These are phyloP conservation scores for Apostichopus californicus DNA, from an alignment of 35 echinoderm and acorn worm species.

Conservation along the genomic window DNA sequence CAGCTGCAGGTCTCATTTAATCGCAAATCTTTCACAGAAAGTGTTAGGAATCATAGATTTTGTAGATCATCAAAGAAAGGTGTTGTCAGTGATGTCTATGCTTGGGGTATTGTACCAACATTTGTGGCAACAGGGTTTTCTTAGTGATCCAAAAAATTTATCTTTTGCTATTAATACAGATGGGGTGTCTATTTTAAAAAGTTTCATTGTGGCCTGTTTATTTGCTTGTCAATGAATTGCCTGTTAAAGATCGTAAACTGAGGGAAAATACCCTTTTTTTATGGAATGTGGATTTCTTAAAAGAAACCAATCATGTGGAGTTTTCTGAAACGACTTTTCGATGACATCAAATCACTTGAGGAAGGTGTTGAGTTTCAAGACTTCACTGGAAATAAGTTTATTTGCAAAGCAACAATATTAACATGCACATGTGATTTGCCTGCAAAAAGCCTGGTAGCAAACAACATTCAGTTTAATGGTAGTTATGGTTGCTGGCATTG, in stretches of 20 bases:
- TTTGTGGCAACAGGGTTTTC: constrained; percentile 37
- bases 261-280: constrained; percentile 52
- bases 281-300: constrained; percentile 52
- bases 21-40: background rate
- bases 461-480: constrained; percentile 57
- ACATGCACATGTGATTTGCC: constrained; percentile 65
- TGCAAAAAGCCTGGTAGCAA: constrained; percentile 56
- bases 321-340: constrained; percentile 46
- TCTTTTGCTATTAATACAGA: constrained; percentile 53
- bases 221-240: constrained; percentile 52
- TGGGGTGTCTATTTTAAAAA: constrained; percentile 57
- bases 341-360: constrained; percentile 41
- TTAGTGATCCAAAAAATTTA: constrained; percentile 29
- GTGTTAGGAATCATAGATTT: background rate
- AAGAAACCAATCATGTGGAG: constrained; percentile 60
- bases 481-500: constrained; percentile 60
- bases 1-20: background rate
- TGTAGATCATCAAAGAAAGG: background rate
- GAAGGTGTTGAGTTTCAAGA: constrained; percentile 33
- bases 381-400: constrained; percentile 29
- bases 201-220: constrained; percentile 63
- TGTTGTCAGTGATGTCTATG: constrained; percentile 46
- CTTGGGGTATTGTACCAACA: constrained; percentile 30
- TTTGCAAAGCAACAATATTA: constrained; percentile 20
- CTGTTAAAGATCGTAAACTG: background rate